Conservation (phyloP, 2,888 invertebrate species). For the Eilema griseolum region DNA sequence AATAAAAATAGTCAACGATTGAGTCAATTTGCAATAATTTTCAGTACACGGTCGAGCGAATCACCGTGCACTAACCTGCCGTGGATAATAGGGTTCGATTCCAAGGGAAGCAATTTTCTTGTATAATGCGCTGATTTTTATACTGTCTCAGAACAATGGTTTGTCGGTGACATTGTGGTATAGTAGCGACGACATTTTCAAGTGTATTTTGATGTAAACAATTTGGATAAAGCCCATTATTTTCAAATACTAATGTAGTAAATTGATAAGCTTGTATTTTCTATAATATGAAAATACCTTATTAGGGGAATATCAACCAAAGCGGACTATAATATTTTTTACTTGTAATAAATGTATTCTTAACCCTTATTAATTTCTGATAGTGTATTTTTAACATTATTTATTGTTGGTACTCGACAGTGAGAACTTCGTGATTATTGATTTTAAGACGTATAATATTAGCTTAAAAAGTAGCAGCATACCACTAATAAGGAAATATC, state of each 20-base stretch:
- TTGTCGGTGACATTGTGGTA: constrained; percentile 17
- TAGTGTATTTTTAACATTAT: no score
- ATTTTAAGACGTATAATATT: not conserved
- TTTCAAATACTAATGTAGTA: not conserved
- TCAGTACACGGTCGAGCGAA: constrained; percentile 59
- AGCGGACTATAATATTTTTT: not conserved
- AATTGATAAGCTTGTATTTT: not conserved
- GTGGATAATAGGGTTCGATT: constrained; percentile 76
- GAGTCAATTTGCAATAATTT: constrained; percentile 66
- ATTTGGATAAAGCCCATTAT: not conserved
- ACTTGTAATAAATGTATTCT: not conserved
- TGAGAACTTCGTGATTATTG: not conserved
- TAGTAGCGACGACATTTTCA: constrained; percentile 28
- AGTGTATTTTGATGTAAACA: not conserved
- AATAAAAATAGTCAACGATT: constrained; percentile 56
- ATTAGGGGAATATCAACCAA: not conserved
- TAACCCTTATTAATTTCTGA: not conserved
- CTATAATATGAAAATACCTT: not conserved
- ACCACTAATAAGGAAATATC: not conserved
- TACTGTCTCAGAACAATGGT: constrained; percentile 55
- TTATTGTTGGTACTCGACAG: no score
- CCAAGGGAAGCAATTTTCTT: constrained; percentile 70
- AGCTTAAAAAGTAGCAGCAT: not conserved
- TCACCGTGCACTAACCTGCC: constrained; percentile 65
- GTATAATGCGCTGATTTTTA: constrained; percentile 61